A percentile compares a stretch with the other conserved stretches of the same genome.
Evolutionary conservation across 2,113 vertebrate genomes (phyloP).

Genomic region (Bufo bufo): DNA sequence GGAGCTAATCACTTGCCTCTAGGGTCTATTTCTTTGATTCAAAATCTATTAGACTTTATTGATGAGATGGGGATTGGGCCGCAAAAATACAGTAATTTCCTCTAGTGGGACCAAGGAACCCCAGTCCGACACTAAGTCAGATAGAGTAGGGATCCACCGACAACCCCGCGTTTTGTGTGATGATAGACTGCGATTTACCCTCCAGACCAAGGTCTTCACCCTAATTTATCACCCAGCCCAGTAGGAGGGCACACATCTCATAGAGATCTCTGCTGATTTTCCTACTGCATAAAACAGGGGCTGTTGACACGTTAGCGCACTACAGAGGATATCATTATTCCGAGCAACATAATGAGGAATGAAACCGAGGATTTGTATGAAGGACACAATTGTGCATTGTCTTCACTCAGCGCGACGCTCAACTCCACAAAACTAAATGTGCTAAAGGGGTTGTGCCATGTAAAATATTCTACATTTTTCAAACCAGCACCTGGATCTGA

Average conservation of each 20-base stretch:
- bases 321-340: constrained; percentile 42
- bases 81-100: too few relatives aligned
- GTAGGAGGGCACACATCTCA: neutral
- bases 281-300: neutral
- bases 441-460: too few relatives aligned
- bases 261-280: neutral
- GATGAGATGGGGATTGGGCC: too few relatives aligned
- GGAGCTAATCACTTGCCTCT: too few relatives aligned
- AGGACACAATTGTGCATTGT: constrained; percentile 45
- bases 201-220: neutral
- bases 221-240: neutral
- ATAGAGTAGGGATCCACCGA: neutral
- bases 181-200: neutral
- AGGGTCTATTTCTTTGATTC: too few relatives aligned
- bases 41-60: too few relatives aligned
- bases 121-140: neutral
- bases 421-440: neutral
- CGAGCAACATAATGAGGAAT: constrained; percentile 27
- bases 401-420: neutral
- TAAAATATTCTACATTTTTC: too few relatives aligned
- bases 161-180: neutral
- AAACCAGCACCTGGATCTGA: too few relatives aligned
- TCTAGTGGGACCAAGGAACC: too few relatives aligned
- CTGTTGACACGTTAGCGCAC: neutral
- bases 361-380: constrained; percentile 23